Evolutionary conservation across 1,140 invertebrate genomes (phyloP).

Genomic region (Nomia melanderi): DNA sequence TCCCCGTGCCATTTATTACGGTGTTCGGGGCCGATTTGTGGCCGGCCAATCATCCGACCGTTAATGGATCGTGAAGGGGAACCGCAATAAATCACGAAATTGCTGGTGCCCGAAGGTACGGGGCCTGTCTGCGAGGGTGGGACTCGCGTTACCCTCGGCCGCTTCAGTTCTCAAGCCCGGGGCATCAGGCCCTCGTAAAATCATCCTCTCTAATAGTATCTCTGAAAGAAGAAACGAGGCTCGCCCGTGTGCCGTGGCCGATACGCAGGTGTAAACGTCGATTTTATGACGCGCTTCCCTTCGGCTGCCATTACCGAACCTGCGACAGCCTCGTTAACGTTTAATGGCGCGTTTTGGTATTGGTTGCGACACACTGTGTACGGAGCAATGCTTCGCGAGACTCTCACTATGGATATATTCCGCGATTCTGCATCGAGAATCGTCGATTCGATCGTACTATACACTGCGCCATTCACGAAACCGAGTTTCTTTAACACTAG

Average conservation of each 20-base stretch:
- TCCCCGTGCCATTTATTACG: slow-evolving; percentile 45
- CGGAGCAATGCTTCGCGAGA: not conserved
- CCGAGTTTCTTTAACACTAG: too few species aligned
- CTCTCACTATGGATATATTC: not conserved
- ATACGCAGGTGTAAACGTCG: slow-evolving; percentile 12
- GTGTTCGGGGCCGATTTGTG: slow-evolving; percentile 18
- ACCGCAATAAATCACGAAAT: slow-evolving; percentile 57
- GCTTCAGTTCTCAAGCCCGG: not conserved
- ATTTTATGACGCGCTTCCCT: slow-evolving; percentile 8
- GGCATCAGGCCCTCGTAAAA: slow-evolving; percentile 31
- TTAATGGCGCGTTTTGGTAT: slow-evolving; percentile 10
- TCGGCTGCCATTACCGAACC: not conserved
- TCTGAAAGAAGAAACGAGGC: not conserved
- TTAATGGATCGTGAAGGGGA: slow-evolving; percentile 47
- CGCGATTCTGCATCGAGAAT: not conserved
- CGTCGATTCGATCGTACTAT: too few species aligned
- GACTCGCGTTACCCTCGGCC: slow-evolving; percentile 8
- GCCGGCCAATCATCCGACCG: slow-evolving; percentile 40
- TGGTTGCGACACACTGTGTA: not conserved
- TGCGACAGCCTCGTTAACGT: not conserved
- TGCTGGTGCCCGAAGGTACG: slow-evolving; percentile 34
- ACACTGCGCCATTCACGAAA: too few species aligned
- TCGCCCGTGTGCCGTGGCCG: not conserved
- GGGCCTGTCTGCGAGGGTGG: not conserved
- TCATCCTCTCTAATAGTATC: slow-evolving; percentile 14